Percentiles rank a stretch among this genome's conserved stretches.
Conservation (phyloP, 2,113 vertebrate species). For the Megalops atlanticus region DNA sequence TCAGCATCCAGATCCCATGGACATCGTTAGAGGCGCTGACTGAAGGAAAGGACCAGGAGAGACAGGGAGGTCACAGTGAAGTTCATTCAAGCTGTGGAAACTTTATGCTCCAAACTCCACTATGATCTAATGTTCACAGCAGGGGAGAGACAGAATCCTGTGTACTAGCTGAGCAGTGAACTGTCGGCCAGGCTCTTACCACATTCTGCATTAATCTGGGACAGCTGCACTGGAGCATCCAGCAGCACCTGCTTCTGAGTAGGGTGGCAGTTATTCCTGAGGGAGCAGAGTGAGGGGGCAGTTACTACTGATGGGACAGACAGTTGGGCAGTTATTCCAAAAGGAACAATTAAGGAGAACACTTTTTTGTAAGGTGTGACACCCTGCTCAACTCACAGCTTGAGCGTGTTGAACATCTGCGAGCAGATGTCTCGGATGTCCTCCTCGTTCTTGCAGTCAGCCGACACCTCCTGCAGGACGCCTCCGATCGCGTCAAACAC, state of each 20-base stretch:
- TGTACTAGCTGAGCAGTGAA: not conserved
- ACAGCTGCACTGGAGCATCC: constrained; percentile 91
- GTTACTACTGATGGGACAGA: not conserved
- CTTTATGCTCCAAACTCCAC: not conserved
- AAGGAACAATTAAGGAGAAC: not conserved
- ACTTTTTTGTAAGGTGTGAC: not conserved
- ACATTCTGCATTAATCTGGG: constrained; percentile 81
- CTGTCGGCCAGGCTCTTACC: constrained; percentile 66
- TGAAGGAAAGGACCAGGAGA: constrained; percentile 24
- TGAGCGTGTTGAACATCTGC: constrained; percentile 92
- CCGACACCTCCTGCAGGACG: constrained; percentile 86
- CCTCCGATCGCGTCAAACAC: constrained; percentile 92
- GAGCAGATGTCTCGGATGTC: constrained; percentile 87
- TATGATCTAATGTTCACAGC: no score
- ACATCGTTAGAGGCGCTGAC: constrained; percentile 51
- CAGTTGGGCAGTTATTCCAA: not conserved
- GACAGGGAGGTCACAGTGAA: not conserved
- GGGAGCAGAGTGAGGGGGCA: not conserved
- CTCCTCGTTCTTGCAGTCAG: constrained; percentile 86
- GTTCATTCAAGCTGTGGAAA: not conserved
- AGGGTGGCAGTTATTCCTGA: constrained; percentile 60
- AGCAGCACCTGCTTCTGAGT: constrained; percentile 78
- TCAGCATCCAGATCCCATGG: constrained; percentile 78
- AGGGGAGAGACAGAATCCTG: no score
- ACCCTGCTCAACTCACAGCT: constrained; percentile 74